Conservation (phyloP, 1,140 invertebrate species). For the Meteorus sp. region DNA sequence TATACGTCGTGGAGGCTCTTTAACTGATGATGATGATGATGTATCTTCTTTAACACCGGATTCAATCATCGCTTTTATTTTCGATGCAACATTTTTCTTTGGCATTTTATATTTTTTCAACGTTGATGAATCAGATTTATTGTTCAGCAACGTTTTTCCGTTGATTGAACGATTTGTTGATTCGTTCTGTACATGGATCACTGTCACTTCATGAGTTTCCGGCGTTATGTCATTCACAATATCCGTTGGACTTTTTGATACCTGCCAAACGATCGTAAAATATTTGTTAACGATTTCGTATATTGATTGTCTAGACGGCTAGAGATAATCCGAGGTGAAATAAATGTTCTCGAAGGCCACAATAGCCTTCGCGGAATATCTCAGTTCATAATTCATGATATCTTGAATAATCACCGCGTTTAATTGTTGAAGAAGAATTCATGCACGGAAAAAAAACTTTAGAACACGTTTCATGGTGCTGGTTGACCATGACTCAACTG, state of each 20-base stretch:
- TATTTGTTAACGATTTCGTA: neutral
- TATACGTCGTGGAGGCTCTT: slow-evolving; percentile 43
- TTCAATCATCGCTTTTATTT: slow-evolving; percentile 72
- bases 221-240: slow-evolving; percentile 3
- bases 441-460: no score
- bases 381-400: no score
- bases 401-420: no score
- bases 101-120: slow-evolving; percentile 77
- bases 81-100: slow-evolving; percentile 72
- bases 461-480: no score
- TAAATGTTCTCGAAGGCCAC: no score
- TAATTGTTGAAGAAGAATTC: no score
- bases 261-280: slow-evolving; percentile 6
- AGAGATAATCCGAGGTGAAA: no score
- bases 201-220: slow-evolving; percentile 14
- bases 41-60: slow-evolving; percentile 58
- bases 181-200: slow-evolving; percentile 20
- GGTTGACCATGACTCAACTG: no score
- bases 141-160: slow-evolving; percentile 31
- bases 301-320: neutral
- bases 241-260: slow-evolving; percentile 6
- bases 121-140: slow-evolving; percentile 41
- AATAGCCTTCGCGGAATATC: no score
- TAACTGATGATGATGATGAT: no score
- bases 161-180: slow-evolving; percentile 18